phyloP scores from a whole-genome alignment of 1,140 invertebrate species.

The Euura lappo region DNA sequence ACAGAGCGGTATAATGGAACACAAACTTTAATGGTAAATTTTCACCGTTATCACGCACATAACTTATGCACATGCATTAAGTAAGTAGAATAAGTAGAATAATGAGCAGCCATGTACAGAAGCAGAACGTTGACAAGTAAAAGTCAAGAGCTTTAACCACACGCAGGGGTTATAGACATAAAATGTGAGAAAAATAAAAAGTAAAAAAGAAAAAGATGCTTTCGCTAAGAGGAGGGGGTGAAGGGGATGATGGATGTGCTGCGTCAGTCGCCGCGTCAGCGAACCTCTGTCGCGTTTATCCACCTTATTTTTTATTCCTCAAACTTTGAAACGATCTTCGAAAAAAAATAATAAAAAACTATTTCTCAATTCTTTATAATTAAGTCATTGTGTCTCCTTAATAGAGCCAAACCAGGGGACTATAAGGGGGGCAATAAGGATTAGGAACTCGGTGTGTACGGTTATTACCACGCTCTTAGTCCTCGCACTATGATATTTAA shows the following conservation, averaged over 20 bases:
- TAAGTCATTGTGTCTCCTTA: slow-evolving; percentile 10
- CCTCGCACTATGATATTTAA: slow-evolving; percentile 31
- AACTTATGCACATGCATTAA: too few relatives aligned
- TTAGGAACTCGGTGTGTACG: not conserved
- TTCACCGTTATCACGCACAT: too few relatives aligned
- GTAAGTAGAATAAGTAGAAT: too few relatives aligned
- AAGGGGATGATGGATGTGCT: slow-evolving; percentile 40
- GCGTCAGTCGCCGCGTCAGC: slow-evolving; percentile 36
- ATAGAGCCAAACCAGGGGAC: slow-evolving; percentile 40
- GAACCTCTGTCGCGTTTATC: slow-evolving; percentile 39
- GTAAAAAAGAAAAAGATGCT: not conserved
- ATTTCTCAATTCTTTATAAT: too few relatives aligned
- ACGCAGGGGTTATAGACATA: not conserved
- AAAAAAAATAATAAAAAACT: not conserved
- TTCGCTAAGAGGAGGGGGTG: not conserved
- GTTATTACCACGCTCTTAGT: not conserved
- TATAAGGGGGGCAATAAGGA: slow-evolving; percentile 16
- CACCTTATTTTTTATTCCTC: slow-evolving; percentile 8
- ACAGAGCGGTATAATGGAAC: too few relatives aligned
- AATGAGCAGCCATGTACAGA: not conserved
- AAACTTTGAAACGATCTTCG: not conserved
- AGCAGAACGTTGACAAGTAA: not conserved
- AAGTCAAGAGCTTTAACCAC: not conserved
- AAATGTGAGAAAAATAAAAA: not conserved
- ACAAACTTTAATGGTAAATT: too few relatives aligned